Evolutionary conservation across 2,113 vertebrate species (phyloP).

Genomic region (Gulo gulo): DNA sequence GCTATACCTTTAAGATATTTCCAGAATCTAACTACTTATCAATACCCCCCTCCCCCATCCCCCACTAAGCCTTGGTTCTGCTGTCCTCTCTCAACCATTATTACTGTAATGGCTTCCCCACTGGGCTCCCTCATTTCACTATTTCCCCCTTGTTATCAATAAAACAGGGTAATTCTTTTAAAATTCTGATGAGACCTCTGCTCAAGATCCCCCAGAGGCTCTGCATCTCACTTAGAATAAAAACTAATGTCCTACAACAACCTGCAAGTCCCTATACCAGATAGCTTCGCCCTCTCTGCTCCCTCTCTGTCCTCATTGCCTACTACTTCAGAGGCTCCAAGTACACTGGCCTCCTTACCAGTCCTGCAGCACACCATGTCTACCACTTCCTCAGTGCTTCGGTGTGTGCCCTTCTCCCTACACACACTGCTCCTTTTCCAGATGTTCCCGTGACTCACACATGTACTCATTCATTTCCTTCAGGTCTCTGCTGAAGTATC

Average conservation of each 20-base stretch:
- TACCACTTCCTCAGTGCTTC: neutral
- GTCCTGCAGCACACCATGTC: neutral
- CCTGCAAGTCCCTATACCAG: neutral
- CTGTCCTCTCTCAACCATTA: neutral
- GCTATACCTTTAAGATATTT: neutral
- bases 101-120: neutral
- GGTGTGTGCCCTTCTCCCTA: neutral
- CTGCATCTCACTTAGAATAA: neutral
- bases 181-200: neutral
- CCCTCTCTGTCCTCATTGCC: neutral
- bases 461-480: neutral
- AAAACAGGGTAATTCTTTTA: neutral
- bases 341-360: neutral
- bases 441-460: neutral
- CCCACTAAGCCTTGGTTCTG: neutral
- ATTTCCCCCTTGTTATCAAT: neutral
- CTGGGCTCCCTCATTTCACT: neutral
- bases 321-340: neutral
- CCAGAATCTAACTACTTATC: neutral
- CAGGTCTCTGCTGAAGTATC: neutral
- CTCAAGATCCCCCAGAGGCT: neutral
- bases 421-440: neutral
- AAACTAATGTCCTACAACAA: neutral
- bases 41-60: too few relatives aligned
- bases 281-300: neutral